A percentile compares a stretch with the other conserved stretches of the same genome.
These are phyloP conservation scores for Nephotettix cincticeps DNA, from an alignment of 1,140 invertebrate genomes.

Conservation along the genomic window DNA sequence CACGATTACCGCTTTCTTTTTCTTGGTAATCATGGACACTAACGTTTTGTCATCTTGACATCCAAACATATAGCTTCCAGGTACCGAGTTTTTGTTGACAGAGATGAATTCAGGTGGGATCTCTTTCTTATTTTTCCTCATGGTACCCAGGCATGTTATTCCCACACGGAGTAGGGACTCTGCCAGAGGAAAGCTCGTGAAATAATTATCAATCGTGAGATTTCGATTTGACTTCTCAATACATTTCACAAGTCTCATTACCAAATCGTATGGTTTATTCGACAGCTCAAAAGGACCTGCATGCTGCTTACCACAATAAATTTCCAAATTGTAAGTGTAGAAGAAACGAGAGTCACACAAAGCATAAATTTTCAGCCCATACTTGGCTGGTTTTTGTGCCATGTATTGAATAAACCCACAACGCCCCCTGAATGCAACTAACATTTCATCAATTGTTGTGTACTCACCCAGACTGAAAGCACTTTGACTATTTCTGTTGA, in stretches of 20 bases:
- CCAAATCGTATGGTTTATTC: constrained; percentile 42
- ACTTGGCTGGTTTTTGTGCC: constrained; percentile 30
- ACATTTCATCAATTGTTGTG: constrained; percentile 47
- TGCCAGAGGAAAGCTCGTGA: not conserved
- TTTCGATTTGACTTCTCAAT: constrained; percentile 43
- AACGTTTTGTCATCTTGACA: not conserved
- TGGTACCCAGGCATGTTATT: not conserved
- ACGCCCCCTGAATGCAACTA: constrained; percentile 44
- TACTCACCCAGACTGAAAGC: constrained; percentile 40
- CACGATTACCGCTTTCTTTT: constrained; percentile 40
- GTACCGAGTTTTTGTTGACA: not conserved
- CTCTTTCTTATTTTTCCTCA: constrained; percentile 12
- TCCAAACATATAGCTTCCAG: not conserved
- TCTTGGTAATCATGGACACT: not conserved
- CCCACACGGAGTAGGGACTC: not conserved
- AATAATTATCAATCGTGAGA: constrained; percentile 38
- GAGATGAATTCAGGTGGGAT: not conserved
- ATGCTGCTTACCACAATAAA: constrained; percentile 40
- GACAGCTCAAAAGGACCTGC: constrained; percentile 40
- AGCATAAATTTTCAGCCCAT: constrained; percentile 3
- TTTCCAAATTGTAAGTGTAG: constrained; percentile 22
- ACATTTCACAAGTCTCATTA: constrained; percentile 43
- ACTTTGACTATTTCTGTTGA: constrained; percentile 34
- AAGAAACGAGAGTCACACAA: not conserved
- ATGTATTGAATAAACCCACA: constrained; percentile 44